These are phyloP conservation scores for Cataglyphis hispanica DNA, from an alignment of 1,140 invertebrate species.

Conservation along the genomic window DNA sequence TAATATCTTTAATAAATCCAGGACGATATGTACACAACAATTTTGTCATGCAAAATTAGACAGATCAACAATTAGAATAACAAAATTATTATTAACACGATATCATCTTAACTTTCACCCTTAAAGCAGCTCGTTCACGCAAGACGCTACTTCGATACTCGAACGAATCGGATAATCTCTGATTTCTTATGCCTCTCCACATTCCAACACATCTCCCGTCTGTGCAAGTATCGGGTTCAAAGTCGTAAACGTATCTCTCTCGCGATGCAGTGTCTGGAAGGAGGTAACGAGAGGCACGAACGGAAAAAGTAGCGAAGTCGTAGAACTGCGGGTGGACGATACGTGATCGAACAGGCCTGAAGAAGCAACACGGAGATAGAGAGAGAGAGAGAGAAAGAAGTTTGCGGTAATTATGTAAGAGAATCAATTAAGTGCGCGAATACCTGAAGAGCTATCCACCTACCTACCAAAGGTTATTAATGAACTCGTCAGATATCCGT, in stretches of 20 bases:
- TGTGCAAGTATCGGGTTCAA: slow-evolving; percentile 11
- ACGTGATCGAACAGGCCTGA: background rate
- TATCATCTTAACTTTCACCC: background rate
- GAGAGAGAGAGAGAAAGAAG: too few relatives aligned
- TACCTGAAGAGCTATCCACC: slow-evolving; percentile 74
- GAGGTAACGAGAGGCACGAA: slow-evolving; percentile 54
- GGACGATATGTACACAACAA: too few relatives aligned
- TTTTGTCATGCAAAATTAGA: background rate
- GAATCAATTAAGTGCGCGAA: slow-evolving; percentile 80
- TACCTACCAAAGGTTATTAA: slow-evolving; percentile 78
- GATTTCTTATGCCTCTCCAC: slow-evolving; percentile 49
- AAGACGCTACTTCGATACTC: slow-evolving; percentile 20
- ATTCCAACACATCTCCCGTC: slow-evolving; percentile 19
- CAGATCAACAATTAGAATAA: background rate
- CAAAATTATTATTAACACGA: background rate
- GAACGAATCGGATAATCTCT: slow-evolving; percentile 45
- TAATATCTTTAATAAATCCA: background rate
- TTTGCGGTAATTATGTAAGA: slow-evolving; percentile 77
- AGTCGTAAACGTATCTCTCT: slow-evolving; percentile 52
- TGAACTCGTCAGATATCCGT: slow-evolving; percentile 83
- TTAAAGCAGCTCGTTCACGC: slow-evolving; percentile 22
- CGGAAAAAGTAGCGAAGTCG: slow-evolving; percentile 27
- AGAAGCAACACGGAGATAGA: too few relatives aligned
- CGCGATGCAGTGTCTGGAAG: slow-evolving; percentile 26
- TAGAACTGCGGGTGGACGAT: slow-evolving; percentile 8